Evolutionary conservation across 2,113 vertebrate species (phyloP).

Genomic region (Triplophysa rosa): DNA sequence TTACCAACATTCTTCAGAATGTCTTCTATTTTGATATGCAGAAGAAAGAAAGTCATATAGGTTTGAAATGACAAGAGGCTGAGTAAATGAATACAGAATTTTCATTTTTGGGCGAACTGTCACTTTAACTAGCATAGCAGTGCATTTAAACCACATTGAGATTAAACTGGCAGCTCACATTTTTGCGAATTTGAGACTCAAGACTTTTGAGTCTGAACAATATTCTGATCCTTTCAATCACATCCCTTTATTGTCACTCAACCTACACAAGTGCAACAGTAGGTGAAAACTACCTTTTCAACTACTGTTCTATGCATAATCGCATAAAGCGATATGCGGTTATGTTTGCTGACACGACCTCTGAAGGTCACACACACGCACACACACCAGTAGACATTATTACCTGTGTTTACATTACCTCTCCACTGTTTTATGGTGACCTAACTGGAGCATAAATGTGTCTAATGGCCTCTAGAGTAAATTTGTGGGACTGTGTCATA

Average conservation of each 20-base stretch:
- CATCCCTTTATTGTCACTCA: too few relatives aligned
- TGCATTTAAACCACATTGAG: background rate
- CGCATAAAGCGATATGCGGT: background rate
- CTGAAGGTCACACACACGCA: constrained; percentile 12
- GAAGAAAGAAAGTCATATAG: too few relatives aligned
- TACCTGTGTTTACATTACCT: constrained; percentile 20
- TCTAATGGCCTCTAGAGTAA: constrained; percentile 26
- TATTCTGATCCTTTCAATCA: background rate
- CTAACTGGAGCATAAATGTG: constrained; percentile 26
- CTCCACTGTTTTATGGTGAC: constrained; percentile 30
- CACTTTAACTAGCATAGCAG: too few relatives aligned
- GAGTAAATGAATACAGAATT: background rate
- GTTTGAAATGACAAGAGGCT: too few relatives aligned
- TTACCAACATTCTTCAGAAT: too few relatives aligned
- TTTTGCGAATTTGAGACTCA: background rate
- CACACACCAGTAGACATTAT: constrained; percentile 8
- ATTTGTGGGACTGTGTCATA: constrained; percentile 31
- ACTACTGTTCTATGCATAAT: too few relatives aligned
- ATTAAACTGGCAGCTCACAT: background rate
- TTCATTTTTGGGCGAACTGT: background rate
- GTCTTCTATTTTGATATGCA: too few relatives aligned
- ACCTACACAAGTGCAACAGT: too few relatives aligned
- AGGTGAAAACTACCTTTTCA: too few relatives aligned
- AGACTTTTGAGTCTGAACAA: background rate
- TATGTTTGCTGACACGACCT: background rate